phyloP scores from a whole-genome alignment of 2,888 invertebrate species.

The Copidosoma aretas region DNA sequence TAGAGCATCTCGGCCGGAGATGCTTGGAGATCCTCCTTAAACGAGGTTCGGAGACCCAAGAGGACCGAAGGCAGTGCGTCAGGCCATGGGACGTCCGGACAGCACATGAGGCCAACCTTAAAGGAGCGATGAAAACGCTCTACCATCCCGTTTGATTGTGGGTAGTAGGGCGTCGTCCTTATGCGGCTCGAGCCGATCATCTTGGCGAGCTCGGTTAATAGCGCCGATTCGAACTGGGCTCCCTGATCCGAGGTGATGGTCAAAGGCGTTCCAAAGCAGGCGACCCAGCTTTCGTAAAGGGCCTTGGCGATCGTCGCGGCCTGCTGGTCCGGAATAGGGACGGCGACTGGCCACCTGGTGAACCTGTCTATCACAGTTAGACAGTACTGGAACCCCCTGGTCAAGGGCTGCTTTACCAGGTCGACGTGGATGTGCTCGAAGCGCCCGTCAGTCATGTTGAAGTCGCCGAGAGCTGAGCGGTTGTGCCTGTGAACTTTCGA shows the following conservation, averaged over 20 bases:
- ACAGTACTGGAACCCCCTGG: too few species aligned
- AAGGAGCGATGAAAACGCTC: not conserved
- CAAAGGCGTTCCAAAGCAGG: not conserved
- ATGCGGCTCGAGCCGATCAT: not conserved
- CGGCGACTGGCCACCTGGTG: not conserved
- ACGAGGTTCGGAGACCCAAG: not conserved
- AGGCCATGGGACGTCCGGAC: not conserved
- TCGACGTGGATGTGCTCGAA: too few species aligned
- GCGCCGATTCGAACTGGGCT: not conserved
- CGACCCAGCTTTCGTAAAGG: not conserved
- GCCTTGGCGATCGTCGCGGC: not conserved
- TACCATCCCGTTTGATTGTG: too few species aligned
- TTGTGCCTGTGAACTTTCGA: too few species aligned
- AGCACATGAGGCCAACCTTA: not conserved
- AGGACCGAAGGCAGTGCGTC: not conserved
- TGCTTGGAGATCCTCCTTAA: not conserved
- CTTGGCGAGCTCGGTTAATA: not conserved
- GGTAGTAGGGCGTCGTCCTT: not conserved
- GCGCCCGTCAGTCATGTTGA: too few species aligned
- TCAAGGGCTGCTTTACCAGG: too few species aligned
- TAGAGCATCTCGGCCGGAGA: not conserved
- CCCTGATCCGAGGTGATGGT: not conserved
- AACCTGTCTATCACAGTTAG: too few species aligned
- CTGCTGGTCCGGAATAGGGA: not conserved
- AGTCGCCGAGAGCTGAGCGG: too few species aligned